Percentiles rank a stretch among this genome's conserved stretches.
phyloP scores from a whole-genome alignment of 2,888 invertebrate genomes.

The Acanthococcus lagerstroemiae region DNA sequence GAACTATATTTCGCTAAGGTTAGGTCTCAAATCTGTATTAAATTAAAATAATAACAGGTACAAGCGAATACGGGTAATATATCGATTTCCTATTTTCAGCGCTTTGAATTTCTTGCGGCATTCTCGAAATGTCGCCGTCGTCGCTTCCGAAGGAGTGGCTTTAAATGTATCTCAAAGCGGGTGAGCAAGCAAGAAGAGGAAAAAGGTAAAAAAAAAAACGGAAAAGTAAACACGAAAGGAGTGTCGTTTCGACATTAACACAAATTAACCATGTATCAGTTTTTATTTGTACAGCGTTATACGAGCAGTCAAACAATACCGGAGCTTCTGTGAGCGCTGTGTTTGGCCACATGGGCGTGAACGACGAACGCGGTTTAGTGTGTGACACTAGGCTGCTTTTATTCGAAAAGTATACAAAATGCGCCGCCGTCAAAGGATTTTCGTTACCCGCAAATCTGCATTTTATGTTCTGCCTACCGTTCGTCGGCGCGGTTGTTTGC shows the following conservation, averaged over 20 bases:
- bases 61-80: too few relatives aligned
- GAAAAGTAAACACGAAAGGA: conserved; percentile 18
- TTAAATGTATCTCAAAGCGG: too few relatives aligned
- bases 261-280: conserved; percentile 10
- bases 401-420: neutral
- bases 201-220: neutral
- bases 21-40: too few relatives aligned
- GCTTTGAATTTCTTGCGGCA: too few relatives aligned
- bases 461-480: neutral
- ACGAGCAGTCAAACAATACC: conserved; percentile 4
- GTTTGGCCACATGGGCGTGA: neutral
- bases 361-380: neutral
- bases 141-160: too few relatives aligned
- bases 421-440: neutral
- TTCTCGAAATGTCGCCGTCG: too few relatives aligned
- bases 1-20: too few relatives aligned
- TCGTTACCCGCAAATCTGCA: neutral
- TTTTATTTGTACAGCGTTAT: conserved; percentile 9
- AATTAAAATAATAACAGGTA: too few relatives aligned
- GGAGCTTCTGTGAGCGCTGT: neutral
- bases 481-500: neutral
- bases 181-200: too few relatives aligned
- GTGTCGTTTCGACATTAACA: neutral
- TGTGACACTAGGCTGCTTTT: too few relatives aligned
- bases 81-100: too few relatives aligned